Evolutionary conservation across 2,113 vertebrate species (phyloP), one percentile per base, ranked within the genome.

Genomic region (Cygnus buccinator): DNA sequence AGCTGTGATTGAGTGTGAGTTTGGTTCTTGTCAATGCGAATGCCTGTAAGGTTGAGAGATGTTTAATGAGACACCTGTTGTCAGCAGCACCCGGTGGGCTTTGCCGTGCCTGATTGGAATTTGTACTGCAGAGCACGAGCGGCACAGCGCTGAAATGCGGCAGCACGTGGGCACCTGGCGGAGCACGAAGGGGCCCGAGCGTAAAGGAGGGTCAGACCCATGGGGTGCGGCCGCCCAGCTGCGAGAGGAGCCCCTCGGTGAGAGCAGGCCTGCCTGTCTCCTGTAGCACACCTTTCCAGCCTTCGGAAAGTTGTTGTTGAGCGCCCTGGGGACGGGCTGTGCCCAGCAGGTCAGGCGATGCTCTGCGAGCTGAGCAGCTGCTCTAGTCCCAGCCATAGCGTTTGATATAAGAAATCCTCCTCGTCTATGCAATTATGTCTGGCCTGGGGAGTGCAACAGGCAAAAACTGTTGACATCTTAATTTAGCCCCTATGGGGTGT

Each of bases 1-100:
- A 96, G 96, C 95, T 37, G 97, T 95, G 96, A 98, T 96, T 92
- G 97, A 98, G 97, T 96, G 96, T 41, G 95, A 94, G 96, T 96
- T 98, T 90, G 95, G 97, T 97, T 97, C 95, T 97, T 97, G 98
- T 97, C 97, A 93, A 89, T 90, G 96, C 5, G 96, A 90, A 96
- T 96, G 96, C 97, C 96, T 96, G 94, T 95, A 97, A 98, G 97
- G 97, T 96, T 90, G 95, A 95, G 97, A 95, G 96, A 91, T 95
- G 97, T 97, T 98, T 98, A 98, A 98, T 97, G 97, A 98, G 97
- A 95, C 97, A 97, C 97, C 98, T 98, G 98, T 98, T 97, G 97
- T 89, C 85, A 92, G 85, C 89, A 92, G 94, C 87, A 91, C 94
- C 96, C 96, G 19, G 65, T 93, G 97, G 97, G 97, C 91, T 96